A percentile compares a stretch with the other conserved stretches of the same genome.
Conservation (phyloP, 2,797 vertebrate genomes). For the Stomatorhinus walkeri region DNA sequence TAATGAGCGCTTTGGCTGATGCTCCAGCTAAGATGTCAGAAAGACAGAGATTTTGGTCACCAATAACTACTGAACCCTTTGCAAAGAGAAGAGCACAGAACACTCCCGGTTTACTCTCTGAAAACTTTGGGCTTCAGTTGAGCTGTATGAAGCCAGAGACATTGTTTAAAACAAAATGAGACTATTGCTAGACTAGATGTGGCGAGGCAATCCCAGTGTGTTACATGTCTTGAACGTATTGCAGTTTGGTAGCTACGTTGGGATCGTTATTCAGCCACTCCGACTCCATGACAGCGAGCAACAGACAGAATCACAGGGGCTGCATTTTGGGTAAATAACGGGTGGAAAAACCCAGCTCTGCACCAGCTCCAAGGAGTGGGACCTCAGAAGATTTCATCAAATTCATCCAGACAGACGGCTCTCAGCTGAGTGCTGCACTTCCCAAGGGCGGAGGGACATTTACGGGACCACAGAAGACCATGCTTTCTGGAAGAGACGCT, state of each 20-base stretch:
- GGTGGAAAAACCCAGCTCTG: slow-evolving; percentile 32
- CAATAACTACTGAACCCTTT: background rate
- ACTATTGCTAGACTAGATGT: background rate
- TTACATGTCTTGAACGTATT: background rate
- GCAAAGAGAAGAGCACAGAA: background rate
- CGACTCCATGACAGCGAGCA: background rate
- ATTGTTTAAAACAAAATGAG: background rate
- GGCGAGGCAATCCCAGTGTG: background rate
- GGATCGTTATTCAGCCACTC: background rate
- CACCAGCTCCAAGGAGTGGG: slow-evolving; percentile 45
- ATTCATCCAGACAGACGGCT: slow-evolving; percentile 61
- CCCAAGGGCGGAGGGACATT: slow-evolving; percentile 63
- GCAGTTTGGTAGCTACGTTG: background rate
- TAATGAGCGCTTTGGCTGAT: background rate
- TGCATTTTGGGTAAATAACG: slow-evolving; percentile 47
- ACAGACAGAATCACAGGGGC: slow-evolving; percentile 33
- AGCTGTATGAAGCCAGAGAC: background rate
- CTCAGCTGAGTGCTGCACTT: slow-evolving; percentile 50
- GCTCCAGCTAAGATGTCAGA: background rate
- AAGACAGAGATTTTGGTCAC: background rate
- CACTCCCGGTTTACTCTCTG: background rate
- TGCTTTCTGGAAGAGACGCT: background rate
- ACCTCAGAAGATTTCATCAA: slow-evolving; percentile 55
- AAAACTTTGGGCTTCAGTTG: background rate
- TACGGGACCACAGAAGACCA: slow-evolving; percentile 55